These are phyloP conservation scores for Lacerta agilis DNA, from an alignment of 2,797 vertebrate species.

Conservation along the genomic window DNA sequence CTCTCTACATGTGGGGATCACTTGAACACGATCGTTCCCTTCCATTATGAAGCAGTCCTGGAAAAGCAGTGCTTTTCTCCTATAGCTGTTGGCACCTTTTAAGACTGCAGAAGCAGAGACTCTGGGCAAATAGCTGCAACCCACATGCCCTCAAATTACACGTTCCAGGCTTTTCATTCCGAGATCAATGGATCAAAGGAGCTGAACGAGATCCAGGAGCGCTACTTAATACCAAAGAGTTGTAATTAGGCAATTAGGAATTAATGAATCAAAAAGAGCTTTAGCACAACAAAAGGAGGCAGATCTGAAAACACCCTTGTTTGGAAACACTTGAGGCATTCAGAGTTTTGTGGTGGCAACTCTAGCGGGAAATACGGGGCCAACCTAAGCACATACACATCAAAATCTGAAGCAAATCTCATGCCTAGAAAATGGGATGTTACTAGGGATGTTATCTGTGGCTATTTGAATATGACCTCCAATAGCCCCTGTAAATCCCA, in stretches of 20 bases:
- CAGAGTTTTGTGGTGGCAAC: neutral
- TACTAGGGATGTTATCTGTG: neutral
- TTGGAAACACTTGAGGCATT: neutral
- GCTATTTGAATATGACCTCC: neutral
- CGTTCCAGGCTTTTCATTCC: neutral
- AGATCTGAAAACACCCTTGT: neutral
- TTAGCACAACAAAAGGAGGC: neutral
- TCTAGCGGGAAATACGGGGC: neutral
- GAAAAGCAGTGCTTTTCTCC: neutral
- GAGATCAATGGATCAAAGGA: slow-evolving; percentile 7
- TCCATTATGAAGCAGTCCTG: neutral
- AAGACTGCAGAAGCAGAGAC: neutral
- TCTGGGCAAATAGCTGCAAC: neutral
- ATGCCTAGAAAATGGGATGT: neutral
- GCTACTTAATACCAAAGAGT: neutral
- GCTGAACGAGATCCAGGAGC: neutral
- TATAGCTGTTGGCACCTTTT: neutral
- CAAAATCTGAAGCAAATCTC: neutral
- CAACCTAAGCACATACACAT: neutral
- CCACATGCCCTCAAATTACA: slow-evolving; percentile 1
- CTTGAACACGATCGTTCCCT: neutral
- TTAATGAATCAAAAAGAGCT: slow-evolving; percentile 28
- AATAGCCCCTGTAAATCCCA: neutral
- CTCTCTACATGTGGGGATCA: neutral
- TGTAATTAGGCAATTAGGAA: slow-evolving; percentile 33